Base-by-base conservation (phyloP, 2,113 vertebrate species). In the Clarias batrachus region DNA sequence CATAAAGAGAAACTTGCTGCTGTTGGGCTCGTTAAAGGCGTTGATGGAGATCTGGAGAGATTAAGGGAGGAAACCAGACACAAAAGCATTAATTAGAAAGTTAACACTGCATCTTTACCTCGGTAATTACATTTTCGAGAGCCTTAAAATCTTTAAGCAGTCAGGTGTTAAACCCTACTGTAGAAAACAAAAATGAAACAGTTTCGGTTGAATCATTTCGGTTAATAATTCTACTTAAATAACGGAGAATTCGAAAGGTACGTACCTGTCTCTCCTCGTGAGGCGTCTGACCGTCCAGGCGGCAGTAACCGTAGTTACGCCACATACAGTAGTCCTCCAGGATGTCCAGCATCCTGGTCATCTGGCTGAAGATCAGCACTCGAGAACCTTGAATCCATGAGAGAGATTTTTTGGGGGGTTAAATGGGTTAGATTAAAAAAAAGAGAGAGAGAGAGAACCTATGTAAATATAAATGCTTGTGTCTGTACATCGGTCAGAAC, bases 241-340 rank as follows among this genome's bases (percentile, higher is more conserved):
- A 62, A 25, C 33, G 33, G 33, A 33, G 33, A 33, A 33, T 33
- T 2, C 33, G 33, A 37, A 37, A 37, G 33, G 33, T 37, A 37
- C 12, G 81, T 87, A 97, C 98, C 95, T 99, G 98, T 97, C 98
- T 96, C 85, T 99, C 98, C 1, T 99, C 98, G 4, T 99, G 98
- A 13, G 98, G 97, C 0, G 98, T 99, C 90, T 99, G 97, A 25
- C 98, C 98, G 90, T 99, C 98, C 92, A 99, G 93, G 37, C 98
- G 95, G 74, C 98, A 99, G 78, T 99, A 99, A 41, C 96, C 95
- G 0, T 97, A 98, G 91, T 97, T 98, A 91, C 96, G 95, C 98
- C 98, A 99, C 98, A 99, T 99, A 88, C 98, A 99, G 81, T 99
- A 99, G 92, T 99, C 98, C 95, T 99, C 98, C 94, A 99, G 94